Percentiles rank a stretch among this genome's conserved stretches.
These are phyloP conservation scores for Herminia tarsipennalis DNA, from an alignment of 2,888 invertebrate genomes.

Conservation along the genomic window DNA sequence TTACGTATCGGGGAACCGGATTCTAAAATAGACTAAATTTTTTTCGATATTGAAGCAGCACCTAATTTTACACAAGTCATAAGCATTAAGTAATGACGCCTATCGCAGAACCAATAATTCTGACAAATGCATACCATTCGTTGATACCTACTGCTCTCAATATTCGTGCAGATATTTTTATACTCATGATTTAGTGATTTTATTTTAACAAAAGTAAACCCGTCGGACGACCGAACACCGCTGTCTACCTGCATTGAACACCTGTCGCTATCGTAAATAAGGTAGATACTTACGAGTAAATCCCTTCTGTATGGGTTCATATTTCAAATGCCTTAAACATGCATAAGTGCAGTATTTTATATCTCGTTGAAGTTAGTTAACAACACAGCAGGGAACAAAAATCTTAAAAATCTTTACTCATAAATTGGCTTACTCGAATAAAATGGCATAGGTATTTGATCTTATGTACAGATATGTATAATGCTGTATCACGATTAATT, in stretches of 20 bases:
- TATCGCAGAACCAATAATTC: too few relatives aligned
- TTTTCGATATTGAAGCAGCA: too few relatives aligned
- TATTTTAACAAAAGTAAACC: slow-evolving; percentile 57
- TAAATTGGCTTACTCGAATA: too few relatives aligned
- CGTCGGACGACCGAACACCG: slow-evolving; percentile 47
- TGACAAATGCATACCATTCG: too few relatives aligned
- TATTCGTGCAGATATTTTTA: slow-evolving; percentile 27
- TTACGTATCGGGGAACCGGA: too few relatives aligned
- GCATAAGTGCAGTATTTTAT: background rate
- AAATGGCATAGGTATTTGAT: slow-evolving; percentile 14
- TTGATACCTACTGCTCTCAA: too few relatives aligned
- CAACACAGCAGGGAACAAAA: too few relatives aligned
- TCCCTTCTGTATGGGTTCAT: slow-evolving; percentile 22
- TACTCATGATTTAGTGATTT: slow-evolving; percentile 48
- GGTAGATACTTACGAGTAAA: slow-evolving; percentile 42
- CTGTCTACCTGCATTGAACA: slow-evolving; percentile 78
- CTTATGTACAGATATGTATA: slow-evolving; percentile 27
- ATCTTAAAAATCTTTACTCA: too few relatives aligned
- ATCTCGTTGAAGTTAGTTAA: too few relatives aligned
- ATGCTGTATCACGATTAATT: slow-evolving; percentile 49
- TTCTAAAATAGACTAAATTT: too few relatives aligned
- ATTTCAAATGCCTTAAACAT: slow-evolving; percentile 1
- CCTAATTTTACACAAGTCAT: too few relatives aligned
- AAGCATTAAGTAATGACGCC: too few relatives aligned
- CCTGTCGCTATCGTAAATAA: slow-evolving; percentile 69